phyloP scores from a whole-genome alignment of 2,797 vertebrate species.

The Otolemur crassicaudatus region DNA sequence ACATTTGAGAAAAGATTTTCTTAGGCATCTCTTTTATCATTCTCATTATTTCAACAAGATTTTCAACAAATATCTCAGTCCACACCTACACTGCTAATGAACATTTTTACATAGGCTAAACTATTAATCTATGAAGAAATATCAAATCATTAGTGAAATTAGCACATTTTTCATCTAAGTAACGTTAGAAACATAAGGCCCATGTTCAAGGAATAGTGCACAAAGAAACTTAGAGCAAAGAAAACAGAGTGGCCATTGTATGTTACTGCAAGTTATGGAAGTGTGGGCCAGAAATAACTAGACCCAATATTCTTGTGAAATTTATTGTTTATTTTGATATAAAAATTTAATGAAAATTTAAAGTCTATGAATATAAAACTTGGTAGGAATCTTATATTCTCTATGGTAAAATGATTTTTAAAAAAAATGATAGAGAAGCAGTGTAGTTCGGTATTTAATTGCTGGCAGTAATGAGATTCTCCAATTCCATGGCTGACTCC shows the following conservation, averaged over 20 bases:
- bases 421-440: constrained; percentile 22
- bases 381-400: constrained; percentile 58
- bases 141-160: constrained; percentile 39
- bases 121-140: background rate
- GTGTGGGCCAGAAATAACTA: constrained; percentile 47
- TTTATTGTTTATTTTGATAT: constrained; percentile 7
- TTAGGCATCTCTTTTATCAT: background rate
- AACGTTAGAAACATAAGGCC: constrained; percentile 36
- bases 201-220: constrained; percentile 63
- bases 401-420: background rate
- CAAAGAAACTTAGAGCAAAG: constrained; percentile 77
- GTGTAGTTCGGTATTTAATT: constrained; percentile 48
- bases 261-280: background rate
- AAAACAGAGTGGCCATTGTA: constrained; percentile 73
- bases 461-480: constrained; percentile 45
- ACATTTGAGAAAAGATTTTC: constrained; percentile 48
- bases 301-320: constrained; percentile 30
- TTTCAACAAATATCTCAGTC: constrained; percentile 42
- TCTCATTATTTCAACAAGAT: constrained; percentile 15
- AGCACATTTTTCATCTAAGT: constrained; percentile 40
- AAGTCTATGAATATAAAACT: constrained; percentile 54
- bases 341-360: background rate
- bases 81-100: background rate
- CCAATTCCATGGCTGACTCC: constrained; percentile 7
- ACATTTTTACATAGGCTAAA: constrained; percentile 52